A percentile compares a stretch with the other conserved stretches of the same genome.
Evolutionary conservation across 2,797 vertebrate genomes (phyloP).

Genomic region (Okamejei kenojei): DNA sequence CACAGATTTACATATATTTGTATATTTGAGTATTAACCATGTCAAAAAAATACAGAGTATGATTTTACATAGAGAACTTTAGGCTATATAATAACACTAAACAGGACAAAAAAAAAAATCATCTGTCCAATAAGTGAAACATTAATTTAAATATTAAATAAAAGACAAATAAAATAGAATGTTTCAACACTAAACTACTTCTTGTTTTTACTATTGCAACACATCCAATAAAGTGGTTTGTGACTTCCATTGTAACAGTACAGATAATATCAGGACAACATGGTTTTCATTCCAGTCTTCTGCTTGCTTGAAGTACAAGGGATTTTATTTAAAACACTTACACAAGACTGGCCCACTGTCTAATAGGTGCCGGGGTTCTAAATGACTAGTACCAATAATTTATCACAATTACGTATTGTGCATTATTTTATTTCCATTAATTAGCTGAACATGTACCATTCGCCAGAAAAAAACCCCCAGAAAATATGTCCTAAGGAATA

Average conservation of each 20-base stretch:
- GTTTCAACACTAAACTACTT: slow-evolving; percentile 96
- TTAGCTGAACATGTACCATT: slow-evolving; percentile 28
- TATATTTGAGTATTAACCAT: slow-evolving; percentile 88
- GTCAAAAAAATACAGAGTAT: slow-evolving; percentile 98
- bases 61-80: slow-evolving; percentile 86
- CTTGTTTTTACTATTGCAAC: slow-evolving; percentile 88
- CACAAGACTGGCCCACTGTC: slow-evolving; percentile 69
- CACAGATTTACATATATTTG: slow-evolving; percentile 85
- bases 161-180: slow-evolving; percentile 82
- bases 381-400: slow-evolving; percentile 43
- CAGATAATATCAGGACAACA: slow-evolving; percentile 78
- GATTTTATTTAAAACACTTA: slow-evolving; percentile 71
- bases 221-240: slow-evolving; percentile 90
- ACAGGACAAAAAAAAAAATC: slow-evolving; percentile 74
- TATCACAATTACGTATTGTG: slow-evolving; percentile 36
- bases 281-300: slow-evolving; percentile 79
- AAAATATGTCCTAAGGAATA: slow-evolving; percentile 27
- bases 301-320: slow-evolving; percentile 66
- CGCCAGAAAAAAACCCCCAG: not conserved
- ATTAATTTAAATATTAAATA: slow-evolving; percentile 99
- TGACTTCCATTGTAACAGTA: slow-evolving; percentile 74
- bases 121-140: slow-evolving; percentile 94
- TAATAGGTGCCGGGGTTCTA: slow-evolving; percentile 48
- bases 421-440: slow-evolving; percentile 37
- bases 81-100: slow-evolving; percentile 94